These are phyloP conservation scores for Tapirus indicus DNA, from an alignment of 2,797 vertebrate species.

Conservation along the genomic window DNA sequence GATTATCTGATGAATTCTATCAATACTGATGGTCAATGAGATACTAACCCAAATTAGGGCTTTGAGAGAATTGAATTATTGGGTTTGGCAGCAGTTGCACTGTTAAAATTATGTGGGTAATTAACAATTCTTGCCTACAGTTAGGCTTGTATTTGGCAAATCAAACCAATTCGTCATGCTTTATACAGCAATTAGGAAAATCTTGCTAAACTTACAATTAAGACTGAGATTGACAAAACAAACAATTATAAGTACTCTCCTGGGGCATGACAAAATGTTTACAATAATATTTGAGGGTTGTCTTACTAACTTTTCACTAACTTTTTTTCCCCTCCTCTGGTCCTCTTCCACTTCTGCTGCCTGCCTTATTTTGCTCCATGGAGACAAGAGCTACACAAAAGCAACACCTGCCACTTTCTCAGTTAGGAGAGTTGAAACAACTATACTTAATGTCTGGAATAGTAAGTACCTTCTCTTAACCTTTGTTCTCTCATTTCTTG, in stretches of 20 bases:
- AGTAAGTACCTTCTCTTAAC: constrained; percentile 54
- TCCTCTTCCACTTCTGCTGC: not conserved
- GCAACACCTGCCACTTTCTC: constrained; percentile 1
- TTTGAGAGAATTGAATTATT: constrained; percentile 57
- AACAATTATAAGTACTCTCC: not conserved
- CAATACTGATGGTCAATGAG: constrained; percentile 33
- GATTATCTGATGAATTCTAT: constrained; percentile 51
- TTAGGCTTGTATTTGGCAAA: constrained; percentile 52
- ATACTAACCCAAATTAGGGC: constrained; percentile 47
- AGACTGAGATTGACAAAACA: not conserved
- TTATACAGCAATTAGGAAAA: constrained; percentile 1
- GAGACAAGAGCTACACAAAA: not conserved
- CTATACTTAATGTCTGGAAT: constrained; percentile 13
- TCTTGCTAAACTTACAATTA: not conserved
- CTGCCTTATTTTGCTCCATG: constrained; percentile 18
- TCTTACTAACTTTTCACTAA: not conserved
- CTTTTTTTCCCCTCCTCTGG: not conserved
- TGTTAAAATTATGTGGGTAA: constrained; percentile 61
- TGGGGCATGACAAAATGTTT: not conserved
- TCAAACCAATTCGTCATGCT: constrained; percentile 17
- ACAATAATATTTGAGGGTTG: not conserved
- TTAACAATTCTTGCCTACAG: constrained; percentile 59
- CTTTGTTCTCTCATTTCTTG: constrained; percentile 33
- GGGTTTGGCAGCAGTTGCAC: constrained; percentile 17
- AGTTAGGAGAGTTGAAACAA: constrained; percentile 17